Base-by-base conservation (phyloP, 1,140 invertebrate genomes). In the Drosophila repletoides region DNA sequence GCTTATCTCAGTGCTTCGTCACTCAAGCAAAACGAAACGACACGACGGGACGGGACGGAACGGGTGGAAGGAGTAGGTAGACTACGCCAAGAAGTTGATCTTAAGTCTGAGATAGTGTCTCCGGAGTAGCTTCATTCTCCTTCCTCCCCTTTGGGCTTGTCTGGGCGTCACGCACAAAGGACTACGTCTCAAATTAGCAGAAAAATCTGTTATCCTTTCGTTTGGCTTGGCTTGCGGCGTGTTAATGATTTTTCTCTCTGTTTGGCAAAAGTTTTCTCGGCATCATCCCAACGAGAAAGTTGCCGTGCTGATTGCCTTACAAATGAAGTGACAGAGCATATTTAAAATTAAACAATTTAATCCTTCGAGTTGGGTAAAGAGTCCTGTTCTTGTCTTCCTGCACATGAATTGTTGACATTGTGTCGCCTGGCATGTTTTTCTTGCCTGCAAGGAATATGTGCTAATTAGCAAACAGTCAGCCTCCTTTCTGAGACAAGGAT, bases 131-230 rank as follows among this genome's bases (percentile, higher is more conserved):
- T 59, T 41, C 15, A 22, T 26, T 10, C 56, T 5, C 2, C 10
- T 7, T 22, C 31, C 9, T 5, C 0, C 33, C n/a, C 12, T 33
- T 59, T n/a, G n/a, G n/a, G 43, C n/a, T 38, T 53, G 64, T 53
- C 33, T 41, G 38, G 41, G 69, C 76, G 81, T 89, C 88, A 89
- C 77, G 87, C 87, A 89, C 87, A 88, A 89, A 89, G 83, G 81
- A 81, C 73, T 88, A 69, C 77, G 80, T 69, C 74, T 75, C 86
- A 88, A 88, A 88, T 88, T 88, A 88, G 86, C 86, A 88, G 87
- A 89, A 89, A 84, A 89, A 89, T 89, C 87, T 89, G 87, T 89
- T 89, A 89, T 89, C 87, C 88, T 89, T 89, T 88, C 80, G 80
- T 86, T 86, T 77, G 79, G 83, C 83, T 88, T 75, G 65, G 77